A percentile compares a stretch with the other conserved stretches of the same genome.
Conservation (phyloP, 2,113 vertebrate genomes). For the Callospermophilus lateralis region DNA sequence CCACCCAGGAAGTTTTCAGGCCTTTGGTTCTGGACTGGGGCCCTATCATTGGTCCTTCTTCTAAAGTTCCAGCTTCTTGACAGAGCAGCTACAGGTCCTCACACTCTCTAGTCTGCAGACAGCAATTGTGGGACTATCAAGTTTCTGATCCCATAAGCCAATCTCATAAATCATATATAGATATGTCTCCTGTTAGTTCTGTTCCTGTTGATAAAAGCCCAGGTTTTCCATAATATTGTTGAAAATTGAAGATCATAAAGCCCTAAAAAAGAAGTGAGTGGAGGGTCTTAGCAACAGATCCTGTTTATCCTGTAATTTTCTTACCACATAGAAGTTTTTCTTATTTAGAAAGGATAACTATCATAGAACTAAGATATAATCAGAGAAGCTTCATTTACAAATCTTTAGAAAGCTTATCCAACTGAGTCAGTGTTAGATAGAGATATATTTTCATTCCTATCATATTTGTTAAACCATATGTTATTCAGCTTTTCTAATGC, state of each 20-base stretch:
- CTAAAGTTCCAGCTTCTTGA: no score
- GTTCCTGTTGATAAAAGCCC: not conserved
- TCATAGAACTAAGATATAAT: not conserved
- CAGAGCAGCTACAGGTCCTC: no score
- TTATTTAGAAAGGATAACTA: not conserved
- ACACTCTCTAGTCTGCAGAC: no score
- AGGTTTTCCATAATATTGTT: not conserved
- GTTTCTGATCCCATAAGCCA: no score
- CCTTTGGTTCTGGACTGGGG: no score
- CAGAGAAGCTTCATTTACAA: not conserved
- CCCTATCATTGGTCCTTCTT: no score
- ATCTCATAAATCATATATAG: no score
- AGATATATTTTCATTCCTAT: not conserved
- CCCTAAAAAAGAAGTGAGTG: not conserved
- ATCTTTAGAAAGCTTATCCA: not conserved
- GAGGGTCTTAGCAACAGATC: not conserved
- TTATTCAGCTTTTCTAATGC: not conserved
- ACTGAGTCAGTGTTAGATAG: not conserved
- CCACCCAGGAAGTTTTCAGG: no score
- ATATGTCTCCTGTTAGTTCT: no score
- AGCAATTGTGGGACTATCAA: no score
- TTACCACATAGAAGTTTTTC: not conserved
- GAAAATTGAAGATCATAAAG: constrained; percentile 29
- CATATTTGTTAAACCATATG: not conserved
- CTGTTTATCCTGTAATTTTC: not conserved